Evolutionary conservation across 2,113 vertebrate species (phyloP).

Genomic region (Cisticola juncidis): DNA sequence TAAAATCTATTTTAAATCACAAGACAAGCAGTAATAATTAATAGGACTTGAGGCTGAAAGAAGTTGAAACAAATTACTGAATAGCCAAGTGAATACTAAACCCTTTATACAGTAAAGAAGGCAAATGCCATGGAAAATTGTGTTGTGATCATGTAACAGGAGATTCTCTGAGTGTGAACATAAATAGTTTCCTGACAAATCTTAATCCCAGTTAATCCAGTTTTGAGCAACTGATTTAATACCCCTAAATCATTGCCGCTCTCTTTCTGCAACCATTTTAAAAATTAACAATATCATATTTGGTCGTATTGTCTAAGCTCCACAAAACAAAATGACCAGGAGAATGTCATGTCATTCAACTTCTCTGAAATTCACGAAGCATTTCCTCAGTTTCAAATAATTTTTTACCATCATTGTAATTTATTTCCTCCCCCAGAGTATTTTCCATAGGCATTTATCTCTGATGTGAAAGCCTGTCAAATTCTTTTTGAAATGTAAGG

Average conservation of each 20-base stretch:
- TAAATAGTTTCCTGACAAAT: not conserved
- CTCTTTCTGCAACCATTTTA: not conserved
- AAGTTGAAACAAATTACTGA: not conserved
- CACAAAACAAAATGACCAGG: not conserved
- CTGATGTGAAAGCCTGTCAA: constrained; percentile 26
- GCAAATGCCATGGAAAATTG: not conserved
- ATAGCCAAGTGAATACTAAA: not conserved
- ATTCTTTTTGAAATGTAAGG: constrained; percentile 47
- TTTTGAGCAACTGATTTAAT: not conserved
- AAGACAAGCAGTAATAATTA: constrained; percentile 1
- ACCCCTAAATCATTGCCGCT: not conserved
- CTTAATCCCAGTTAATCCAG: not conserved
- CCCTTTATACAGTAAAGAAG: not conserved
- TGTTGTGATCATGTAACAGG: not conserved
- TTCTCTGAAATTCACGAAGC: not conserved
- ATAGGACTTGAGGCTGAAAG: not conserved
- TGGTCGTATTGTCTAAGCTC: not conserved
- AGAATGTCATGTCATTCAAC: not conserved
- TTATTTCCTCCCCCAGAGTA: not conserved
- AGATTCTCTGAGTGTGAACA: not conserved
- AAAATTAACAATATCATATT: not conserved
- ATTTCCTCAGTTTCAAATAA: not conserved
- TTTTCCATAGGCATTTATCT: not conserved
- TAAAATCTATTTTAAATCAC: not conserved
- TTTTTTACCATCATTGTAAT: not conserved